Evolutionary conservation across 2,797 vertebrate genomes (phyloP).

Genomic region (Pseudochromis fuscus): DNA sequence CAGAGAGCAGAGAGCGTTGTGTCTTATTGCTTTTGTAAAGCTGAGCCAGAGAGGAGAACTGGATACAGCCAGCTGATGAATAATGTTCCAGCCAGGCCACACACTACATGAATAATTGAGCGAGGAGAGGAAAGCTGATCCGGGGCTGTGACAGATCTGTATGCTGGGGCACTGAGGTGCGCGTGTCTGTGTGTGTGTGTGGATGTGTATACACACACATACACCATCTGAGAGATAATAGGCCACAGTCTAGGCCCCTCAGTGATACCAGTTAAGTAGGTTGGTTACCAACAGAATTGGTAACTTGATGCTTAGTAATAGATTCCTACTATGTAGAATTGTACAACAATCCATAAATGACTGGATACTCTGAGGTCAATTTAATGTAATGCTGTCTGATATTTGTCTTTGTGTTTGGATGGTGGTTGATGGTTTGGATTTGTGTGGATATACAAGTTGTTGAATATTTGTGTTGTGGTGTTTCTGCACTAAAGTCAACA

Average conservation of each 20-base stretch:
- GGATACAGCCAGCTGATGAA: conserved; percentile 80
- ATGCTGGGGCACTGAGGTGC: conserved; percentile 23
- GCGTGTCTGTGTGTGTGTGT: conserved; percentile 1
- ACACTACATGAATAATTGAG: conserved; percentile 85
- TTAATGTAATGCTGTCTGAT: background rate
- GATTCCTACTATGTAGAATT: background rate
- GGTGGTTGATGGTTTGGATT: background rate
- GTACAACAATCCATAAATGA: background rate
- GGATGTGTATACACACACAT: conserved; percentile 11
- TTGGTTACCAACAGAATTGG: conserved; percentile 36
- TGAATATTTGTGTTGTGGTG: conserved; percentile 4
- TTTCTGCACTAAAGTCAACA: background rate
- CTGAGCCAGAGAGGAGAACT: conserved; percentile 76
- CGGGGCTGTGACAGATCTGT: conserved; percentile 57
- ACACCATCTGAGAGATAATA: conserved; percentile 48
- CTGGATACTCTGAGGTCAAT: background rate
- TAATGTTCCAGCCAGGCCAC: conserved; percentile 80
- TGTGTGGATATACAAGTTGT: no score
- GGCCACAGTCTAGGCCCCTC: conserved; percentile 24
- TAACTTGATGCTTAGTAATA: conserved; percentile 42
- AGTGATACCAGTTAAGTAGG: conserved; percentile 29
- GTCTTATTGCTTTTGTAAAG: conserved; percentile 62
- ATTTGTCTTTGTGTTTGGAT: background rate
- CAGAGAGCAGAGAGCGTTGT: conserved; percentile 41
- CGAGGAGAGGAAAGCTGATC: conserved; percentile 80